phyloP scores from a whole-genome alignment of 2,113 vertebrate species.

The Choloepus hoffmanni region DNA sequence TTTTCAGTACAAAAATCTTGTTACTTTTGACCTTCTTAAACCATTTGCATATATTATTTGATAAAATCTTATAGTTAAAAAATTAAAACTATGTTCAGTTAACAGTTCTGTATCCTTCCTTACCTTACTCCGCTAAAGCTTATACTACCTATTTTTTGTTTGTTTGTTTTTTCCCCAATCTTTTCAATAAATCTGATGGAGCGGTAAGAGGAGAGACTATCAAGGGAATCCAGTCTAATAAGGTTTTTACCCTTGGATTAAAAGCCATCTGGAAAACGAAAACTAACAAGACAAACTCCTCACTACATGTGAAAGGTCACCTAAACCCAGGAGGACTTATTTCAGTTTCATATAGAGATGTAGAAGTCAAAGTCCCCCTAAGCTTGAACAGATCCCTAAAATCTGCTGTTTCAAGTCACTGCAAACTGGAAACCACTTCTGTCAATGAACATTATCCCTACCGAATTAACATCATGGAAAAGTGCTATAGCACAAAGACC shows the following conservation, averaged over 20 bases:
- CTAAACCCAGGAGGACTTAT: background rate
- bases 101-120: background rate
- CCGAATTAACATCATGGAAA: background rate
- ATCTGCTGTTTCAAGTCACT: background rate
- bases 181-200: conserved; percentile 57
- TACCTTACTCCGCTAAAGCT: conserved; percentile 1
- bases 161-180: background rate
- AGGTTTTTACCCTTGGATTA: conserved; percentile 72
- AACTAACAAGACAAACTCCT: conserved; percentile 57
- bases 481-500: background rate
- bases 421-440: background rate
- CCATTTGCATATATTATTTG: conserved; percentile 31
- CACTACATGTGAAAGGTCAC: conserved; percentile 54
- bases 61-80: conserved; percentile 28
- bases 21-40: conserved; percentile 41
- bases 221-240: conserved; percentile 57
- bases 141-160: background rate
- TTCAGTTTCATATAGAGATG: background rate
- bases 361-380: background rate
- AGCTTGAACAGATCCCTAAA: background rate
- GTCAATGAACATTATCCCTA: background rate
- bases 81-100: background rate
- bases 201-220: background rate
- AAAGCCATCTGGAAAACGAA: conserved; percentile 75
- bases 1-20: background rate